Base-by-base conservation (phyloP, 2,113 vertebrate genomes). In the Hippolais icterina region DNA sequence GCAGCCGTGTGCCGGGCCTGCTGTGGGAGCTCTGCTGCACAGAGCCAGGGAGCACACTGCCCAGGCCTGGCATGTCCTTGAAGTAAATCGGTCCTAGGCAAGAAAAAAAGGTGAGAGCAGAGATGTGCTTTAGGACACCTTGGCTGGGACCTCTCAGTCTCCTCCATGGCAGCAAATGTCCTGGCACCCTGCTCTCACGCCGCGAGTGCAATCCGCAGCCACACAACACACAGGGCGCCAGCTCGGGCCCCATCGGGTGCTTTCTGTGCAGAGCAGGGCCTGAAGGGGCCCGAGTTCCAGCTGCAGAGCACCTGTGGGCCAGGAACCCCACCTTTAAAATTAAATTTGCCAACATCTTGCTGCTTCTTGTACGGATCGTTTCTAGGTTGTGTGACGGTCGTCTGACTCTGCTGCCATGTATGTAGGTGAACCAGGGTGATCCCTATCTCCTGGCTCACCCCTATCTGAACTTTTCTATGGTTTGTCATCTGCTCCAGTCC, bases 371-470 rank as follows among this genome's bases (percentile, higher is more conserved):
- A 18, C 1, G 1, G 39, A 44, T 53, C 1, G 0, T 37, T 66
- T 56, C 33, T 11, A 25, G 33, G 27, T 69, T 20, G 50, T 1
- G 0, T 56, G 25, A 2, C 0, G 16, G 33, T 10, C 2, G 4
- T 9, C 39, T 37, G 77, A 20, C 20, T 31, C 21, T 21, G 52
- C n/a, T 80, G 41, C 50, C 41, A 10, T 4, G 27, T 6, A 41
- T 47, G 52, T 0, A 16, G 49, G 27, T 27, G 63, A 47, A 28
- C 22, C 52, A 16, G 22, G 22, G 18, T 1, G 17, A 15, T 27
- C 24, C 27, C 10, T 8, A 3, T 46, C 50, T 46, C 52, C 61
- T 31, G 50, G 33, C 41, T 46, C 52, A 17, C 27, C n/a, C 35
- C 53, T 21, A 5, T 13, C 13, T 3, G 6, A 41, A 33, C 53